These are phyloP conservation scores for Carterocephalus palaemon DNA, from an alignment of 2,888 invertebrate genomes.

Conservation along the genomic window DNA sequence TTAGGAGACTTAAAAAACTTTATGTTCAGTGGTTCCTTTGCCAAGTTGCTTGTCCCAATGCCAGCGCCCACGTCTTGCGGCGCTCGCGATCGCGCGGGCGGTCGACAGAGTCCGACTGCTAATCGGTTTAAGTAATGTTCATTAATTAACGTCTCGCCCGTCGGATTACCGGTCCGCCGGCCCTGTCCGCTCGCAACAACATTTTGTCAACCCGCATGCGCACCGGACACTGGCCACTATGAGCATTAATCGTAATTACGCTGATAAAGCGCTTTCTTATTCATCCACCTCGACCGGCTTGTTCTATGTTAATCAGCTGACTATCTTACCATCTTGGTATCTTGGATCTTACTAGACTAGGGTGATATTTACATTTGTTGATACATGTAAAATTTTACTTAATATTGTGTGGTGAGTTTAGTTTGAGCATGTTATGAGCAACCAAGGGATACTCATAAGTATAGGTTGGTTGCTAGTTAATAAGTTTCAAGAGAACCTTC, in stretches of 20 bases:
- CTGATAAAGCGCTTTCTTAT: constrained; percentile 34
- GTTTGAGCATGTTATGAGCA: too few relatives aligned
- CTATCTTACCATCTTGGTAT: constrained; percentile 8
- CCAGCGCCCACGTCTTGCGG: constrained; percentile 22
- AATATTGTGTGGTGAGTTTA: too few relatives aligned
- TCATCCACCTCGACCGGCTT: constrained; percentile 22
- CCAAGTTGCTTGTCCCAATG: background rate
- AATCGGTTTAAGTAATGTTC: constrained; percentile 69
- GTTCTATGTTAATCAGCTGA: constrained; percentile 29
- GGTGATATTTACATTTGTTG: too few relatives aligned
- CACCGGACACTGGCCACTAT: constrained; percentile 30
- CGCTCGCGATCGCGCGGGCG: constrained; percentile 40
- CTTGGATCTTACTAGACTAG: background rate
- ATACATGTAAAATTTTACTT: too few relatives aligned
- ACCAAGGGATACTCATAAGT: too few relatives aligned
- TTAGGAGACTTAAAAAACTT: too few relatives aligned
- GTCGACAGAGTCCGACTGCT: constrained; percentile 49
- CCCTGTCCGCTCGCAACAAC: constrained; percentile 47
- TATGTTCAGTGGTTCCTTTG: too few relatives aligned
- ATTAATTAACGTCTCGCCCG: constrained; percentile 61
- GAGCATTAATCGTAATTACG: constrained; percentile 49
- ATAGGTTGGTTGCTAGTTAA: too few relatives aligned
- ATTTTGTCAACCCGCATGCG: constrained; percentile 59
- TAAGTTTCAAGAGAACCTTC: too few relatives aligned
- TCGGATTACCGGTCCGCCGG: constrained; percentile 48